These are phyloP conservation scores for Spea multiplicata DNA, from an alignment of 2,113 vertebrate genomes.

Conservation along the genomic window DNA sequence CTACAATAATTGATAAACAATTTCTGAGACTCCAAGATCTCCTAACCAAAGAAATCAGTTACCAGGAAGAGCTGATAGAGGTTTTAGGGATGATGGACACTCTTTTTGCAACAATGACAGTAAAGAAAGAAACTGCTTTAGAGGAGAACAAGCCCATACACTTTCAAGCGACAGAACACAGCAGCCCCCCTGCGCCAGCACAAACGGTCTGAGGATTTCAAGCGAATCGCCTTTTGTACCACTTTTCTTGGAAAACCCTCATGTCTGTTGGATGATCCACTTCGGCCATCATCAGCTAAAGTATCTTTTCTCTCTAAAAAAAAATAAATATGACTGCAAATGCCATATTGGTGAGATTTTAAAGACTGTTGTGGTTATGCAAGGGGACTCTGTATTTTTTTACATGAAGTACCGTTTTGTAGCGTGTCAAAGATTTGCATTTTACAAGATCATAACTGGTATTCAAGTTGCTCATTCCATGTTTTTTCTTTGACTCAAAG, in stretches of 20 bases:
- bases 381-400: background rate
- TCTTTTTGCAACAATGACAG: constrained; percentile 84
- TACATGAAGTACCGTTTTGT: background rate
- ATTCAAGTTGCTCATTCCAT: background rate
- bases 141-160: constrained; percentile 52
- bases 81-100: constrained; percentile 95
- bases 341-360: background rate
- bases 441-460: background rate
- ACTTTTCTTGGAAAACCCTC: background rate
- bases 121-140: constrained; percentile 61
- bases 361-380: background rate
- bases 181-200: background rate
- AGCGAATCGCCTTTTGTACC: constrained; percentile 4
- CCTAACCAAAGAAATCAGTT: constrained; percentile 85
- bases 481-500: background rate
- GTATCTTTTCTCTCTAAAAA: background rate
- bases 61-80: constrained; percentile 86
- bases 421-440: background rate
- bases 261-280: background rate
- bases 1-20: constrained; percentile 81
- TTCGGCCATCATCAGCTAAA: no score
- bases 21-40: constrained; percentile 83
- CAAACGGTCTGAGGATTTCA: background rate
- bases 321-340: background rate
- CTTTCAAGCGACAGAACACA: constrained; percentile 2